Conservation (phyloP, 2,797 vertebrate species). For the Sebastolobus altivelis region DNA sequence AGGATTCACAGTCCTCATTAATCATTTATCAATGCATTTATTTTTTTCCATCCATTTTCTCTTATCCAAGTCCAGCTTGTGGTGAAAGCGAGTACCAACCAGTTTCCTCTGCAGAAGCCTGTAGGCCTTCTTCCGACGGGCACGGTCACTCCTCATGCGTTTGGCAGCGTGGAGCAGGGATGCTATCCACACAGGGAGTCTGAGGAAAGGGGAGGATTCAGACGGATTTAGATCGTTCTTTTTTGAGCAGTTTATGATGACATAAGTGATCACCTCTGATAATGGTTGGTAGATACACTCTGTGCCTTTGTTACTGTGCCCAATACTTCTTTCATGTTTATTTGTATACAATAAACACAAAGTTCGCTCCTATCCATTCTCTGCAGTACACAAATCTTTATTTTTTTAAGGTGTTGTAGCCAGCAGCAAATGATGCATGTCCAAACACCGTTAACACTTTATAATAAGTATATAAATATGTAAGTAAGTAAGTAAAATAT, state of each 20-base stretch:
- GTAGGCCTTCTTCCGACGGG: conserved; percentile 79
- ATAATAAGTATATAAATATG: too few relatives aligned
- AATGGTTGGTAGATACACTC: neutral
- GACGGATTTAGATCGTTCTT: neutral
- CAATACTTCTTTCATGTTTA: neutral
- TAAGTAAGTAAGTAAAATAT: too few relatives aligned
- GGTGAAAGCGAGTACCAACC: conserved; percentile 59
- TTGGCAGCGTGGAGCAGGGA: conserved; percentile 74
- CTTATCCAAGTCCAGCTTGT: neutral
- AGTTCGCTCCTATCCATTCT: too few relatives aligned
- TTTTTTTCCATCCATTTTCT: neutral
- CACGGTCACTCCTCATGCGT: conserved; percentile 64
- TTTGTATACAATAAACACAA: neutral
- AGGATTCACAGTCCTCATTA: neutral
- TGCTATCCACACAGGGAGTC: conserved; percentile 83
- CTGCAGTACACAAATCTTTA: too few relatives aligned
- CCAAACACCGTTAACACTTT: too few relatives aligned
- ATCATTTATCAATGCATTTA: neutral
- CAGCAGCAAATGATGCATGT: too few relatives aligned
- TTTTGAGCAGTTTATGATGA: neutral
- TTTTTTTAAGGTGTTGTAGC: too few relatives aligned
- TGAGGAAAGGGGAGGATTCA: conserved; percentile 29
- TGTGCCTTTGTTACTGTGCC: neutral
- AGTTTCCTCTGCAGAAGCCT: conserved; percentile 81
- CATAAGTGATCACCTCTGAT: neutral